phyloP scores from a whole-genome alignment of 2,113 vertebrate genomes.

The Spea multiplicata region DNA sequence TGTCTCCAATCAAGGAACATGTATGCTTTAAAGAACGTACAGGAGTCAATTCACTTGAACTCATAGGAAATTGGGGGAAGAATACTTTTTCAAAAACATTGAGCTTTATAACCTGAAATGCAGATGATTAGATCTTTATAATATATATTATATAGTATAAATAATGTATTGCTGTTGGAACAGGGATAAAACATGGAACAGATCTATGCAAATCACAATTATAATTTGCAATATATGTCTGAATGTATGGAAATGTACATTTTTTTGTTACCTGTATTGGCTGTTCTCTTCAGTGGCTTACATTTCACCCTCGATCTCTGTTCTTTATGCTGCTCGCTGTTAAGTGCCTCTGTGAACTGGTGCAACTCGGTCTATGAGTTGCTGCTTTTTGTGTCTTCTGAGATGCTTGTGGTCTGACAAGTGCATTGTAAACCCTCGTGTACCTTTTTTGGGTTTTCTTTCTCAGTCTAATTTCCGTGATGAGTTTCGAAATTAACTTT shows the following conservation, averaged over 20 bases:
- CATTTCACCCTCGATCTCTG: conserved; percentile 2
- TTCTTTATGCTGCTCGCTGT: neutral
- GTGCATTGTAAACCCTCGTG: conserved; percentile 44
- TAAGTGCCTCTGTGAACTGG: conserved; percentile 10
- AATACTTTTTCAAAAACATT: too few relatives aligned
- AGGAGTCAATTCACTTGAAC: too few relatives aligned
- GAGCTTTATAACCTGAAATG: too few relatives aligned
- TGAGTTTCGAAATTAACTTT: conserved; percentile 63
- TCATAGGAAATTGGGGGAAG: too few relatives aligned
- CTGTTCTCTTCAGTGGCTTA: conserved; percentile 31
- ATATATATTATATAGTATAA: neutral
- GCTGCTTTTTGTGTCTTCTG: neutral
- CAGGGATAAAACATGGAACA: neutral
- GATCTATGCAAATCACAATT: neutral
- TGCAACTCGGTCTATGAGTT: conserved; percentile 12
- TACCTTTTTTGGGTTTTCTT: conserved; percentile 44
- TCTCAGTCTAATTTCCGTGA: conserved; percentile 59
- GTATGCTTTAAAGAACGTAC: too few relatives aligned
- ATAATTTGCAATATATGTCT: neutral
- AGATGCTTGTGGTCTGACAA: conserved; percentile 15
- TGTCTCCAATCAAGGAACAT: too few relatives aligned
- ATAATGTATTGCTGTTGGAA: neutral
- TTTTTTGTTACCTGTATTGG: conserved; percentile 50
- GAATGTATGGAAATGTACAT: neutral
- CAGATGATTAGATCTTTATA: too few relatives aligned